Evolutionary conservation across 2,797 vertebrate genomes (phyloP).

Genomic region (Tenualosa thibaudeaui): DNA sequence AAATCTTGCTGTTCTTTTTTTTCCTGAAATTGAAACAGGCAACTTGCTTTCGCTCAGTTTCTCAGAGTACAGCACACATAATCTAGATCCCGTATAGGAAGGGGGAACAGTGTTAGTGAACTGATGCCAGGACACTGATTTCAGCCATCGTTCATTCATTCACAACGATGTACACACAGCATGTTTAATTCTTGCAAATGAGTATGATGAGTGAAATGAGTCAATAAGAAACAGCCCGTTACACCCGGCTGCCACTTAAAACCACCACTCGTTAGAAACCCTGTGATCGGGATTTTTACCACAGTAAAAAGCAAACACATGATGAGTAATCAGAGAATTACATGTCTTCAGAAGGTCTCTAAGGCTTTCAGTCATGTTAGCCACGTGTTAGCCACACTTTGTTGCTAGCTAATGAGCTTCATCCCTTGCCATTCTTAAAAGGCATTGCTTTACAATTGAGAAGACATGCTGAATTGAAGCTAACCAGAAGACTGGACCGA

Average conservation of each 20-base stretch:
- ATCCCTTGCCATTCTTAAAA: constrained; percentile 15
- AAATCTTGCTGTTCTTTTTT: neutral
- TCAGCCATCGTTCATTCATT: neutral
- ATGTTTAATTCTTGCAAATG: neutral
- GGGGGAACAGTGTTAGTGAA: neutral
- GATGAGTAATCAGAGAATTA: constrained; percentile 1
- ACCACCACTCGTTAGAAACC: neutral
- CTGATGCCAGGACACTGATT: neutral
- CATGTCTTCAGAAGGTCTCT: neutral
- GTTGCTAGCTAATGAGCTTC: neutral
- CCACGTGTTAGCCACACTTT: neutral
- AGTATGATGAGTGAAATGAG: neutral
- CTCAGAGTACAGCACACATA: neutral
- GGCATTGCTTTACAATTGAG: neutral
- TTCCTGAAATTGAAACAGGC: neutral
- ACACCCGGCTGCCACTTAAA: neutral
- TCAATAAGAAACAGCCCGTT: neutral
- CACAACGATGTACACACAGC: neutral
- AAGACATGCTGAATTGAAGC: neutral
- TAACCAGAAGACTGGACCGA: neutral
- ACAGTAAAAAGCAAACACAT: neutral
- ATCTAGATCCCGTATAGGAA: neutral
- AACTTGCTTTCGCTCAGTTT: neutral
- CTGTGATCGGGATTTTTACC: neutral
- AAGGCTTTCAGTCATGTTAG: constrained; percentile 11